A percentile compares a stretch with the other conserved stretches of the same genome.
phyloP scores from a whole-genome alignment of 2,113 vertebrate genomes.

The Pluvialis apricaria region DNA sequence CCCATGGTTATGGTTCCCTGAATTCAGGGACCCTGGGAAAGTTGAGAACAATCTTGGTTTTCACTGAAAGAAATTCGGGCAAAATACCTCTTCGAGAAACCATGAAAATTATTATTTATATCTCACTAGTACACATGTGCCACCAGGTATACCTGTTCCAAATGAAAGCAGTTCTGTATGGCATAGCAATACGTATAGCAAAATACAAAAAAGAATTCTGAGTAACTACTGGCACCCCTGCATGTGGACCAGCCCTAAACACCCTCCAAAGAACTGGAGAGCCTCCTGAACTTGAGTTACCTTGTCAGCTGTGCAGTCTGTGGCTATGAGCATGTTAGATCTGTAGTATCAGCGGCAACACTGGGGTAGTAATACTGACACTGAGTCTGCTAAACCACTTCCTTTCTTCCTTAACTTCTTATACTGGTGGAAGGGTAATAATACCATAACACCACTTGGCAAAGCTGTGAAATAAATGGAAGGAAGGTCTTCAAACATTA shows the following conservation, averaged over 20 bases:
- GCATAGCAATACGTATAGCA: accelerated
- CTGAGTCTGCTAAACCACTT: background rate
- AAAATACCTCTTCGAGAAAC: background rate
- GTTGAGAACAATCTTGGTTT: background rate
- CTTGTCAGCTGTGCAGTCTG: accelerated
- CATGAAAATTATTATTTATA: background rate
- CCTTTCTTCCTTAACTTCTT: background rate
- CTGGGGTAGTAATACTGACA: background rate
- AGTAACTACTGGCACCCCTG: background rate
- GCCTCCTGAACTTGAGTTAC: background rate
- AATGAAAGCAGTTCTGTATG: background rate
- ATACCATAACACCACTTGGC: accelerated
- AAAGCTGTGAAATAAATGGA: background rate
- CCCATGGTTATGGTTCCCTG: background rate
- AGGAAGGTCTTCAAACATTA: background rate
- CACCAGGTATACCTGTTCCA: background rate
- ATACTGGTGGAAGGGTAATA: background rate
- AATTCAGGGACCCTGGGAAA: background rate
- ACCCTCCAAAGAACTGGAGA: background rate
- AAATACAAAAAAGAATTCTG: background rate
- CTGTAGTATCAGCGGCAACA: background rate
- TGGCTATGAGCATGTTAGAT: background rate
- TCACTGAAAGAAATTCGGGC: background rate
- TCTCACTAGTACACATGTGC: background rate
- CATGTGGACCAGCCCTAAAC: background rate